These are phyloP conservation scores for Cebus imitator DNA, from an alignment of 2,113 vertebrate species.

Conservation along the genomic window DNA sequence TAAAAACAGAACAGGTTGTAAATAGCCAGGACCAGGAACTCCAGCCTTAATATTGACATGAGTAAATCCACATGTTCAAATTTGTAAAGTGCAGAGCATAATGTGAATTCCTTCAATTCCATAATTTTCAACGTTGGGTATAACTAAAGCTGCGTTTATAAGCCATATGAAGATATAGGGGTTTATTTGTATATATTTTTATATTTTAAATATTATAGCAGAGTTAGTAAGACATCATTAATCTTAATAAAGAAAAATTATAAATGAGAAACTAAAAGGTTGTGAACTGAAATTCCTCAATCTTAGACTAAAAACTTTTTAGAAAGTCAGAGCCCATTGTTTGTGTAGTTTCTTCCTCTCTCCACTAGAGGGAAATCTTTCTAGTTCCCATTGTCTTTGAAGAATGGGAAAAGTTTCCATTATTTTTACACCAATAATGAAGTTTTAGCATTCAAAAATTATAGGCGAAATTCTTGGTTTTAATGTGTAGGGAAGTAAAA, in stretches of 20 bases:
- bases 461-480: background rate
- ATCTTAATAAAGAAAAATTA: background rate
- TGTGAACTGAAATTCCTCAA: conserved; percentile 9
- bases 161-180: background rate
- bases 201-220: background rate
- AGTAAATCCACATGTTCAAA: background rate
- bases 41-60: background rate
- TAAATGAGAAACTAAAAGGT: background rate
- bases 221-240: background rate
- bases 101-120: background rate
- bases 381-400: background rate
- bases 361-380: background rate
- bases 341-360: background rate
- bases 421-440: background rate
- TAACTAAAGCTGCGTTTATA: background rate
- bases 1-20: background rate
- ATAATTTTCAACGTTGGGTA: background rate
- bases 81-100: background rate
- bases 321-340: background rate
- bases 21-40: background rate
- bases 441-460: background rate
- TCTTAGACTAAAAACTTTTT: background rate
- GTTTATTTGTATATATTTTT: background rate
- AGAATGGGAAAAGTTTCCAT: background rate
- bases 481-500: background rate